Evolutionary conservation across 2,797 vertebrate genomes (phyloP).

Genomic region (Corythornis leucogaster): DNA sequence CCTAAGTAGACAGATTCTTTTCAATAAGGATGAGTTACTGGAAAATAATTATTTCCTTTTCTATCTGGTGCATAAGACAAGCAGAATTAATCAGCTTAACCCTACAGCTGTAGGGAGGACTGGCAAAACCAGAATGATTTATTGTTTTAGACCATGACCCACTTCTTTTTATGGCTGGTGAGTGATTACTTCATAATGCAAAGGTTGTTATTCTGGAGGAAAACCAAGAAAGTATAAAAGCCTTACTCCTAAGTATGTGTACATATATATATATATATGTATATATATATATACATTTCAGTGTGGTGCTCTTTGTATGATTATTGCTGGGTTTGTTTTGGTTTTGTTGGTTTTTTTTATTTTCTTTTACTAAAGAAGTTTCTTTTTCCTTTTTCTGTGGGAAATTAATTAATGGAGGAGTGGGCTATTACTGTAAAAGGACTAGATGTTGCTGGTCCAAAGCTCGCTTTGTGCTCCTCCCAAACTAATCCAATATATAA

Average conservation of each 20-base stretch:
- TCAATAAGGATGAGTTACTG: background rate
- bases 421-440: background rate
- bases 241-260: background rate
- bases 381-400: background rate
- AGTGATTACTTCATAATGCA: background rate
- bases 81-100: background rate
- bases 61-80: background rate
- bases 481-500: background rate
- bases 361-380: background rate
- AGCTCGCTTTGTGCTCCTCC: background rate
- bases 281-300: background rate
- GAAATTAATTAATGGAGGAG: background rate
- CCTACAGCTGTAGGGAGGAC: background rate
- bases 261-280: background rate
- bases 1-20: slow-evolving; percentile 1
- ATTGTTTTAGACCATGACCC: background rate
- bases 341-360: too few species aligned
- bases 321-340: background rate
- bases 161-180: background rate
- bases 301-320: background rate
- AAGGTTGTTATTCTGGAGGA: background rate
- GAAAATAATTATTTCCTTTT: background rate
- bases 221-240: background rate
- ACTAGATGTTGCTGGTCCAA: background rate
- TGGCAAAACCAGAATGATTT: background rate